phyloP scores from a whole-genome alignment of 2,888 invertebrate genomes.

The Hirtodrosophila alboralis region DNA sequence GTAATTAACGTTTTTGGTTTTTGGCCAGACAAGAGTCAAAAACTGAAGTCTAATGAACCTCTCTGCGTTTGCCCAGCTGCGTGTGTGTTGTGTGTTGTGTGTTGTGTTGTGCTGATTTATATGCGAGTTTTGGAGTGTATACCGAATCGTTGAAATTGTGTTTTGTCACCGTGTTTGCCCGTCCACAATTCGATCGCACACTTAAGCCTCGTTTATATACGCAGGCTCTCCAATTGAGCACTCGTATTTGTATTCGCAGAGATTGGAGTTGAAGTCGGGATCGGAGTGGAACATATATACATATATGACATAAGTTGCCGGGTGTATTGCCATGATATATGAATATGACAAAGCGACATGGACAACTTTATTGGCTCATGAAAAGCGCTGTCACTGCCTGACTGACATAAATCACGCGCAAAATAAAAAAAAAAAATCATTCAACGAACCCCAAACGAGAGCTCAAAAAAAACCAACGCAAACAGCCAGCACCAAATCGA shows the following conservation, averaged over 20 bases:
- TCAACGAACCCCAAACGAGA: slow-evolving; percentile 27
- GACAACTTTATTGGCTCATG: slow-evolving; percentile 80
- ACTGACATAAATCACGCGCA: slow-evolving; percentile 74
- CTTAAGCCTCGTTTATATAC: slow-evolving; percentile 67
- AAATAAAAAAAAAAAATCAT: slow-evolving; percentile 36
- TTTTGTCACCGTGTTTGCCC: slow-evolving; percentile 73
- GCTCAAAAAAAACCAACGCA: slow-evolving; percentile 41
- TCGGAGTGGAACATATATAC: slow-evolving; percentile 51
- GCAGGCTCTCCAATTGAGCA: slow-evolving; percentile 52
- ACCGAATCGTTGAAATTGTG: slow-evolving; percentile 59
- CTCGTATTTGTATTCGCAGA: slow-evolving; percentile 53
- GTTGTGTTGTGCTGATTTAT: slow-evolving; percentile 62
- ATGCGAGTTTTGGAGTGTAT: slow-evolving; percentile 62
- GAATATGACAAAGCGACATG: slow-evolving; percentile 78
- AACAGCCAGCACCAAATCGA: slow-evolving; percentile 25
- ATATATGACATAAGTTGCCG: slow-evolving; percentile 75
- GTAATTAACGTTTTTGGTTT: slow-evolving; percentile 61
- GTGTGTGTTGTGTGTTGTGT: slow-evolving; percentile 22
- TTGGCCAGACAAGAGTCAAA: slow-evolving; percentile 13
- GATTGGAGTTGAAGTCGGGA: slow-evolving; percentile 4
- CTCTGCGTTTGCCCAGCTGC: slow-evolving; percentile 49
- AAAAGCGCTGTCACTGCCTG: slow-evolving; percentile 79
- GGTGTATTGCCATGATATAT: slow-evolving; percentile 75
- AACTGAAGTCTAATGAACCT: slow-evolving; percentile 69
- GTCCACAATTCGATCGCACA: slow-evolving; percentile 68